Base-by-base conservation (phyloP, 2,888 invertebrate species). In the Sericinus montela region DNA sequence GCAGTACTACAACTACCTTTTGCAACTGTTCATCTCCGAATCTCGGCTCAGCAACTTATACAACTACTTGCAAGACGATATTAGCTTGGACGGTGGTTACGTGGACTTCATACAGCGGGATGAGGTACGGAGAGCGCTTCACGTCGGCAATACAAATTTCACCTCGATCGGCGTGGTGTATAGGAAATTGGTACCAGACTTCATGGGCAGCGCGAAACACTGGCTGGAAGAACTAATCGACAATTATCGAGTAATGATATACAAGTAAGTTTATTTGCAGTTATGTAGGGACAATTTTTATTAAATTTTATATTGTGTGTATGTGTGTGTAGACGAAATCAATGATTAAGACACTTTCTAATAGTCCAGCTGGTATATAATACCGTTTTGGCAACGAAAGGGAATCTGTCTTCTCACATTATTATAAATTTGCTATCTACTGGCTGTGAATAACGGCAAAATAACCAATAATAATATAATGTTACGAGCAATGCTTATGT, bases 171-270 rank as follows among this genome's bases (percentile, higher is more conserved):
- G 83, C 6, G 80, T 82, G 0, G 91, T 91, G 13, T 90, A 90
- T 49, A 69, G 77, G 37, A 86, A 86, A 51, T 75, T 91, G 0
- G 81, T 88, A 39, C 84, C 83, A 0, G 91, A 91, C 61, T 90
- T 91, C 56, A 90, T 91, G 90, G 79, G 76, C 10, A 91, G 91
- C 16, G 91, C 91, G 1, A 92, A 91, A 62, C 72, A 75, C 52
- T 90, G 90, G 89, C 73, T 91, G 0, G 89, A 90, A 55, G 89
- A 89, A 49, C 63, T 91, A 3, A 59, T 91, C 10, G 89, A 91
- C 53, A 83, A 90, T 56, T 91, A 90, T 54, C 75, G 61, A 62
- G 91, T 92, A 35, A 80, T 92, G 86, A 76, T 92, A 42, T 92
- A 92, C 72, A 92, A 90, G 80, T 93, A 84, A 63, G 85, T 75